phyloP scores from a whole-genome alignment of 2,888 invertebrate species.

The Disparrhopalites patrizii region DNA sequence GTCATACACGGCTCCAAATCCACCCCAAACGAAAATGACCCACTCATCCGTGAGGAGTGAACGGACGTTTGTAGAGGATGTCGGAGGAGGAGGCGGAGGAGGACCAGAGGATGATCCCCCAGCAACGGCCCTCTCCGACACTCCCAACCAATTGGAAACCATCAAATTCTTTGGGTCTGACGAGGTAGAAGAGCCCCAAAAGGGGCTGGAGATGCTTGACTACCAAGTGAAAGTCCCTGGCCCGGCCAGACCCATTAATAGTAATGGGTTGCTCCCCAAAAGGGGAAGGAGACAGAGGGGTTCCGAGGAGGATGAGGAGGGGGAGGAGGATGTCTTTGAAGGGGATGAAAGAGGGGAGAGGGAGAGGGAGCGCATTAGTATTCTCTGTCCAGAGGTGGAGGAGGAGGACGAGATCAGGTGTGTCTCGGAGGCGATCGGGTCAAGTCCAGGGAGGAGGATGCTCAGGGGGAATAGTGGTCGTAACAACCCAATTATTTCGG shows the following conservation, averaged over 20 bases:
- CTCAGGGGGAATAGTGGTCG: background rate
- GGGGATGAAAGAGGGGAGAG: too few species aligned
- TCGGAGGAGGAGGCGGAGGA: background rate
- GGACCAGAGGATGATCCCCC: background rate
- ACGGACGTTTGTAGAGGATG: background rate
- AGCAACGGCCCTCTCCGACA: background rate
- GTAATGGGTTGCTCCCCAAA: background rate
- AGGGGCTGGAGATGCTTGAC: background rate
- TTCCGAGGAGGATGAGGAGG: too few species aligned
- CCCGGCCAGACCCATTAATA: background rate
- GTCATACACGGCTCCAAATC: background rate
- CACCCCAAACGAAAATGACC: background rate
- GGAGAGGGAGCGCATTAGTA: background rate
- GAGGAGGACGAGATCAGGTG: background rate
- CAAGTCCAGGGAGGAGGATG: too few species aligned
- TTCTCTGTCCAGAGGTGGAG: background rate
- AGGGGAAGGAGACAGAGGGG: too few species aligned
- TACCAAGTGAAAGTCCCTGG: too few species aligned
- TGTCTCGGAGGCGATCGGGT: background rate
- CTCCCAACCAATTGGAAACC: background rate
- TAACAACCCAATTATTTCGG: background rate
- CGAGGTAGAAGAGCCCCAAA: background rate
- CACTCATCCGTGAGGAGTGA: background rate
- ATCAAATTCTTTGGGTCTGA: background rate
- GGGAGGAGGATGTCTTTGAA: too few species aligned